Percentiles rank a stretch among this genome's conserved stretches.
phyloP scores from a whole-genome alignment of 2,113 vertebrate genomes.

The Phasianus colchicus region DNA sequence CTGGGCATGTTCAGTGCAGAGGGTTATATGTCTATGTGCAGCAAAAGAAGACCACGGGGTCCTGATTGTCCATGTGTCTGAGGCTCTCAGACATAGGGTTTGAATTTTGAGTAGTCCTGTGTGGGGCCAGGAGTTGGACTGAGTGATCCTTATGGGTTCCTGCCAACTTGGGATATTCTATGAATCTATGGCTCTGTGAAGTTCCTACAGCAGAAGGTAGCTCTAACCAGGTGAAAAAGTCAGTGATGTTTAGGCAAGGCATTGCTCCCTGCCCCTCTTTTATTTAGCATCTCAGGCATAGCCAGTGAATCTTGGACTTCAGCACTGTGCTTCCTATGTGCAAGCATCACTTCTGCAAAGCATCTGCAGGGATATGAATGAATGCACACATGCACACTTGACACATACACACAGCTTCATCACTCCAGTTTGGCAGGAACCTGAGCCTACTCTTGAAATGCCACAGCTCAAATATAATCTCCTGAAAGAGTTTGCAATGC shows the following conservation, averaged over 20 bases:
- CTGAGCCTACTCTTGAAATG: slow-evolving; percentile 17
- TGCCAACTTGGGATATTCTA: no score
- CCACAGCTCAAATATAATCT: not conserved
- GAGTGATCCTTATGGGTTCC: no score
- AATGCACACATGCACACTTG: not conserved
- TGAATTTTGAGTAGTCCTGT: no score
- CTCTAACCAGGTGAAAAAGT: not conserved
- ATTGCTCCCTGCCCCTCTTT: not conserved
- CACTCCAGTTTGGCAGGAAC: not conserved
- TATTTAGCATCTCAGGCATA: not conserved
- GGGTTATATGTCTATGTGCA: not conserved
- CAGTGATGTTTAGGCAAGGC: not conserved
- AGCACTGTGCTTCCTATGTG: not conserved
- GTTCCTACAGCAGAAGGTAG: not conserved
- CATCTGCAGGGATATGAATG: not conserved
- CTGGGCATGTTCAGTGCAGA: not conserved
- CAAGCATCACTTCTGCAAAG: not conserved
- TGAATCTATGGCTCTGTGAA: no score
- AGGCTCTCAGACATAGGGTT: not conserved
- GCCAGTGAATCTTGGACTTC: not conserved
- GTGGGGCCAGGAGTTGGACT: no score
- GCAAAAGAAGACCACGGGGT: not conserved
- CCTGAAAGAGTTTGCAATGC: not conserved
- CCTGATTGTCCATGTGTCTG: not conserved
- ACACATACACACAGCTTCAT: not conserved